Percentiles rank a stretch among this genome's conserved stretches.
phyloP scores from a whole-genome alignment of 2,888 invertebrate species.

The Lutraria lutraria region DNA sequence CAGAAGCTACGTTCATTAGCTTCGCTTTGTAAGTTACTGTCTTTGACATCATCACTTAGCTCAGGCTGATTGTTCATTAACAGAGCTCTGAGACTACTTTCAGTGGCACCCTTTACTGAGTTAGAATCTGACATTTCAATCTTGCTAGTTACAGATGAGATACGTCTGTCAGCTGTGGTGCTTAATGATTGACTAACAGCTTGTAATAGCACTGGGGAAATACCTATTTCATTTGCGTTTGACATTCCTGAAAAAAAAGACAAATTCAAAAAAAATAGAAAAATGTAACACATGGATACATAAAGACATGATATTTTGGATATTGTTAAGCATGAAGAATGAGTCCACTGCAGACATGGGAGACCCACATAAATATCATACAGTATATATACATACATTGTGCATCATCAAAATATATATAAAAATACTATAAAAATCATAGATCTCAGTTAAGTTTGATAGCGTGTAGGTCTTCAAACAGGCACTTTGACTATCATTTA shows the following conservation, averaged over 20 bases:
- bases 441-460: too few species aligned
- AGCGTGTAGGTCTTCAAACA: too few species aligned
- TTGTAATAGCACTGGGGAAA: slow-evolving; percentile 85
- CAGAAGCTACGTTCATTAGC: slow-evolving; percentile 35
- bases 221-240: slow-evolving; percentile 81
- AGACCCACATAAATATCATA: too few species aligned
- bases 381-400: too few species aligned
- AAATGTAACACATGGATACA: too few species aligned
- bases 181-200: slow-evolving; percentile 84
- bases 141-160: slow-evolving; percentile 13
- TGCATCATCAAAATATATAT: too few species aligned
- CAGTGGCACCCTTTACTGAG: slow-evolving; percentile 16
- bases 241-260: slow-evolving; percentile 78
- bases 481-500: too few species aligned
- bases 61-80: slow-evolving; percentile 60
- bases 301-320: too few species aligned
- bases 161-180: slow-evolving; percentile 54
- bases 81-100: slow-evolving; percentile 27
- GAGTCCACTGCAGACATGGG: too few species aligned
- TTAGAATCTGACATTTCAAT: slow-evolving; percentile 18
- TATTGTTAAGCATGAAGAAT: too few species aligned
- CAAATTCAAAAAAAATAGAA: neutral
- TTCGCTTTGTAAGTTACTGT: slow-evolving; percentile 45
- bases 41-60: slow-evolving; percentile 43
- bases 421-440: too few species aligned